phyloP scores from a whole-genome alignment of 2,113 vertebrate genomes.

The Gorsachius goisagi region DNA sequence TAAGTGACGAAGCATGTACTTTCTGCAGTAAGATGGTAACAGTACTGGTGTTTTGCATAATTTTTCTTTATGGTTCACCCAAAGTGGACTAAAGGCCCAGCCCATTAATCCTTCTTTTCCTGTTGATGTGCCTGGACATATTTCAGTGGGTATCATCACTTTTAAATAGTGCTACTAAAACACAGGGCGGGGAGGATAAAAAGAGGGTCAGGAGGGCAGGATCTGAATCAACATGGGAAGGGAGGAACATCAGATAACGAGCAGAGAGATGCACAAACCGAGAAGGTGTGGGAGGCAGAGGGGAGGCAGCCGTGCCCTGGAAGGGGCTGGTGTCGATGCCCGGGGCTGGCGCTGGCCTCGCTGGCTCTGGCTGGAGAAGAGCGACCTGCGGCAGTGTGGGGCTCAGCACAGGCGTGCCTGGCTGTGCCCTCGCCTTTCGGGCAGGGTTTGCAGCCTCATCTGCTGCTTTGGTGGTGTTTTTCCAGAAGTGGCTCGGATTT shows the following conservation, averaged over 20 bases:
- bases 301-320: not conserved
- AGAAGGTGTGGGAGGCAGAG: not conserved
- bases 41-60: not conserved
- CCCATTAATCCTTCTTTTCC: conserved; percentile 22
- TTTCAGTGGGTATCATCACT: conserved; percentile 27
- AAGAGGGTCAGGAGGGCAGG: conserved; percentile 19
- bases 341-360: not conserved
- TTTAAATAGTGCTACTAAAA: not conserved
- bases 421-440: accelerated
- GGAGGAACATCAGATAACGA: not conserved
- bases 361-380: not conserved
- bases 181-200: not conserved
- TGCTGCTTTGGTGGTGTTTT: not conserved
- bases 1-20: not conserved
- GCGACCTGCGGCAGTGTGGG: accelerated
- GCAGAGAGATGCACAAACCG: not conserved
- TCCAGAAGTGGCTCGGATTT: not conserved
- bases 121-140: conserved; percentile 28
- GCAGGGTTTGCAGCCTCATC: not conserved
- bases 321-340: not conserved
- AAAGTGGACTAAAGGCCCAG: not conserved
- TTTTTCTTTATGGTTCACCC: not conserved
- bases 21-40: not conserved
- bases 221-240: conserved; percentile 38
- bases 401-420: not conserved